Evolutionary conservation across 2,113 vertebrate genomes (phyloP), one percentile per base, ranked within the genome.

Genomic region (Pithys albifrons): DNA sequence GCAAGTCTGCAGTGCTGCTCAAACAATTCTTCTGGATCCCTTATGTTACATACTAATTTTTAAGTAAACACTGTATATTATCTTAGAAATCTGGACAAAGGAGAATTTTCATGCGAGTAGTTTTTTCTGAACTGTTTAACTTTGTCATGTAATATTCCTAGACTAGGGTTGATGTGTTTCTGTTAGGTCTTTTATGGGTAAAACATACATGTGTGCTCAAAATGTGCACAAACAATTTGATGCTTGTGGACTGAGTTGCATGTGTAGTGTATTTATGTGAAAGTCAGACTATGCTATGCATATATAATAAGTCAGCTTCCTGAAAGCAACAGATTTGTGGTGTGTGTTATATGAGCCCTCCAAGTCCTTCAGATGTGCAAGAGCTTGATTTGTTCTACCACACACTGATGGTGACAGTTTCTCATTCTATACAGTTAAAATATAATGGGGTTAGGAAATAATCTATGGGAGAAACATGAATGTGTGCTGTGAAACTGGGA

Each of bases 201-300:
- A 61, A 70, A 73, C 35, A 46, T 5, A 29, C 10, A 18, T 0
- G 0, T 7, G 14, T 77, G 11, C n/a, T 31, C 15, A 15, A 88
- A 72, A 55, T 27, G 24, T 39, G 8, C 0, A 0, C 52, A 25
- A 59, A 28, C 54, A 52, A 2, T 61, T 66, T 43, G 48, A 29
- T 86, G 61, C n/a, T 54, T 62, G 62, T 82, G 65, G 61, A n/a
- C 55, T 29, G n/a, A 90, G 55, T n/a, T 70, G 35, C 0, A 1
- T 45, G 20, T 85, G 15, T 39, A 28, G 48, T 13, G 37, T 46
- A 49, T n/a, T 55, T 61, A 0, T 4, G 6, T 75, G 67, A 61
- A 84, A 67, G 23, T 57, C n/a, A 39, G 49, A 14, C 22, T n/a
- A 20, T 39, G 7, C 29, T 43, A 4, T 43, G 35, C 16, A 16